These are phyloP conservation scores for Spicauda simplicius DNA, from an alignment of 2,888 invertebrate species.

Conservation along the genomic window DNA sequence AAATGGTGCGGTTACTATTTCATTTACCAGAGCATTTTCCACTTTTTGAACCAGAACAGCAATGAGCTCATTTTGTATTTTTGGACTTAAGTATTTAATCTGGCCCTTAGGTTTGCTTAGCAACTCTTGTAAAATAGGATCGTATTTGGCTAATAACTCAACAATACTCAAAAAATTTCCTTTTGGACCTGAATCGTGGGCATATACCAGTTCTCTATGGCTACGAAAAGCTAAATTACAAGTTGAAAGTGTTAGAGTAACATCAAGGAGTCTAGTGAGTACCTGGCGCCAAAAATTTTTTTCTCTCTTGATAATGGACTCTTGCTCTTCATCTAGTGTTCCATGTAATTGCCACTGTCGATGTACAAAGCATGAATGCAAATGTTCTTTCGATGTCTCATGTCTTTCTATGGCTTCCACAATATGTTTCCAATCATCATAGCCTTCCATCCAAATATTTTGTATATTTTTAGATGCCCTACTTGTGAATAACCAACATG, in stretches of 20 bases:
- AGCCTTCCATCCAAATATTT: too few relatives aligned
- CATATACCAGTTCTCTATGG: conserved; percentile 8
- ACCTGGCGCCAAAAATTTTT: conserved; percentile 31
- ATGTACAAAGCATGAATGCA: conserved; percentile 30
- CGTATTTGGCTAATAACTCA: conserved; percentile 38
- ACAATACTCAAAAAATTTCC: conserved; percentile 41
- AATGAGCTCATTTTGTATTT: conserved; percentile 41
- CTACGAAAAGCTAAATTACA: not conserved
- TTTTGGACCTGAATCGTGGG: conserved; percentile 37
- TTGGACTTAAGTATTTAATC: conserved; percentile 41
- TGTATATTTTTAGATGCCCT: conserved; percentile 38
- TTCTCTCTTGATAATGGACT: conserved; percentile 26
- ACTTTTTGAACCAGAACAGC: conserved; percentile 40
- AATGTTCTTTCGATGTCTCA: conserved; percentile 40
- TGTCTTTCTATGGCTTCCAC: conserved; percentile 42
- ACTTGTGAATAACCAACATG: conserved; percentile 34
- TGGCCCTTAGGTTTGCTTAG: conserved; percentile 38
- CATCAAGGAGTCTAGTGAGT: too few relatives aligned
- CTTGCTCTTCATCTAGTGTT: conserved; percentile 36
- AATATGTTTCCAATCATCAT: conserved; percentile 40
- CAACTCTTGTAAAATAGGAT: conserved; percentile 38
- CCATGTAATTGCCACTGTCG: conserved; percentile 34
- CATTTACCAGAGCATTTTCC: conserved; percentile 40
- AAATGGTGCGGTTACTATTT: conserved; percentile 16
- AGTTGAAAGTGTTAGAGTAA: too few relatives aligned